phyloP scores from a whole-genome alignment of 2,888 invertebrate genomes.

The Ametastegia equiseti region DNA sequence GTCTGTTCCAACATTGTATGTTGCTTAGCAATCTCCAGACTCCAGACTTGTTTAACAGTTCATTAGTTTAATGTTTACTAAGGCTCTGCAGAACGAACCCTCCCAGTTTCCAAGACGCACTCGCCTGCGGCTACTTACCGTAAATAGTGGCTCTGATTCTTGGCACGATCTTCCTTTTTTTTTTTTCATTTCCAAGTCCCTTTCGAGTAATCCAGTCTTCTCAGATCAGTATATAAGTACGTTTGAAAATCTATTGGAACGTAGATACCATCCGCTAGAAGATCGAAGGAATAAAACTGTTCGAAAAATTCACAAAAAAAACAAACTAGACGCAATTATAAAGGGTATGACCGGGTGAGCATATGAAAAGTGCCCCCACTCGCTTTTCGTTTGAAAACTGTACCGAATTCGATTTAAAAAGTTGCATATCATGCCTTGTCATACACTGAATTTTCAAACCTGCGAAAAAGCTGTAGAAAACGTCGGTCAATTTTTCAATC shows the following conservation, averaged over 20 bases:
- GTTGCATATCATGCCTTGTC: no score
- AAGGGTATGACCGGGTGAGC: no score
- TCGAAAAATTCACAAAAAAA: not conserved
- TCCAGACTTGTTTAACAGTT: constrained; percentile 64
- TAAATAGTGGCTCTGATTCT: constrained; percentile 25
- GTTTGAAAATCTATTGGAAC: not conserved
- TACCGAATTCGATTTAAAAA: no score
- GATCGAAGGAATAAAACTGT: not conserved
- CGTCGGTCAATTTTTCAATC: no score
- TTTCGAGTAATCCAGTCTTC: not conserved
- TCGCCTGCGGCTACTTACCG: constrained; percentile 10
- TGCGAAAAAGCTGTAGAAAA: no score
- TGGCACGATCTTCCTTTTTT: constrained; percentile 31
- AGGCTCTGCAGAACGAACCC: constrained; percentile 21
- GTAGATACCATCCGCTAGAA: not conserved
- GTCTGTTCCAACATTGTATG: not conserved
- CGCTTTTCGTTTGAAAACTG: no score
- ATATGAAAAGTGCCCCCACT: no score
- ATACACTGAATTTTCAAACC: no score
- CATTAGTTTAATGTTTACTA: constrained; percentile 57
- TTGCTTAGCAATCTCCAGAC: constrained; percentile 20
- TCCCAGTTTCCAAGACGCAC: constrained; percentile 8
- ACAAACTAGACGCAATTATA: not conserved
- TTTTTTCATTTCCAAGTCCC: not conserved
- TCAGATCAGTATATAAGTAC: no score